Percentiles rank a stretch among this genome's conserved stretches.
These are phyloP conservation scores for Clivina fossor DNA, from an alignment of 2,888 invertebrate genomes.

Conservation along the genomic window DNA sequence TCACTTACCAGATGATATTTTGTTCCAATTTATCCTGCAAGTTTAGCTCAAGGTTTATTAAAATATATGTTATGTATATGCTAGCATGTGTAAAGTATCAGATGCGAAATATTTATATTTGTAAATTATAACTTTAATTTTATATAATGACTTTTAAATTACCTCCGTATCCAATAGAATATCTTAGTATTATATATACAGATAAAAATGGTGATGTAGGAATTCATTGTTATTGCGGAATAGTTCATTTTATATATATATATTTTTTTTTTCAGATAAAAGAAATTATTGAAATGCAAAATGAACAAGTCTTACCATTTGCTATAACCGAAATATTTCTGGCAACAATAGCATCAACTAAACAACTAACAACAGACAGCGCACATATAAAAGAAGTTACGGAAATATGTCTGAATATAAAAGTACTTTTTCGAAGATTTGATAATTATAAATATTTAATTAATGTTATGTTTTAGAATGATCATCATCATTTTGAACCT, in stretches of 20 bases:
- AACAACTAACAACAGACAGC: slow-evolving; percentile 54
- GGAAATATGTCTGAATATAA: slow-evolving; percentile 61
- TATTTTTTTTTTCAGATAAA: slow-evolving; percentile 10
- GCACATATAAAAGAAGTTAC: slow-evolving; percentile 66
- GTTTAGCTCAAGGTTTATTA: no score
- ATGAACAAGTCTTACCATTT: slow-evolving; percentile 48
- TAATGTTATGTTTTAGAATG: slow-evolving; percentile 40
- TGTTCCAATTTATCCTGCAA: no score
- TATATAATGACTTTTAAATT: slow-evolving; percentile 19
- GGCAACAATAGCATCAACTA: slow-evolving; percentile 52
- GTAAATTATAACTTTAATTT: not conserved
- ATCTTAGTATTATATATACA: slow-evolving; percentile 34
- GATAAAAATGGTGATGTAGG: slow-evolving; percentile 24
- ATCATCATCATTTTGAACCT: slow-evolving; percentile 51
- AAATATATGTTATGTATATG: slow-evolving; percentile 24
- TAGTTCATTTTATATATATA: slow-evolving; percentile 20
- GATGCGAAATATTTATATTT: slow-evolving; percentile 5
- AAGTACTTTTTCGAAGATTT: slow-evolving; percentile 48
- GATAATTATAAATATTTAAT: slow-evolving; percentile 26
- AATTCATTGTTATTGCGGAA: no score
- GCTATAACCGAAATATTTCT: slow-evolving; percentile 53
- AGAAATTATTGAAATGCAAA: slow-evolving; percentile 27
- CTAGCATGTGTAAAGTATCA: slow-evolving; percentile 25
- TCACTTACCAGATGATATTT: no score
- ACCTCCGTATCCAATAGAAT: slow-evolving; percentile 24